Conservation (phyloP, 2,797 vertebrate species). For the Melanotaenia boesemani region DNA sequence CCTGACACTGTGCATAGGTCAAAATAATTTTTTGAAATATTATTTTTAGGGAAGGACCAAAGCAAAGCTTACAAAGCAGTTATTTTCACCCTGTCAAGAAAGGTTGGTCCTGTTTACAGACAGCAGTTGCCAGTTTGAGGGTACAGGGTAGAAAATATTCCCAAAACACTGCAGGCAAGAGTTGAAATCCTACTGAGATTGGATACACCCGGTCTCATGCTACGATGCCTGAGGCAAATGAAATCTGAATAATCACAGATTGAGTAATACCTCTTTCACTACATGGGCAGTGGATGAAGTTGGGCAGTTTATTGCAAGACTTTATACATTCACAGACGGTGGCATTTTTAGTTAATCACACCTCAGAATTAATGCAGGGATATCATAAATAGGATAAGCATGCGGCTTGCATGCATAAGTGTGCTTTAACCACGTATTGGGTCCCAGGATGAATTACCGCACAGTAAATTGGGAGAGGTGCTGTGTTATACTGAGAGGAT, state of each 20-base stretch:
- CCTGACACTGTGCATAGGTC: conserved; percentile 62
- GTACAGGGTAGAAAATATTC: conserved; percentile 45
- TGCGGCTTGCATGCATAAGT: conserved; percentile 59
- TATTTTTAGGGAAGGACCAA: conserved; percentile 54
- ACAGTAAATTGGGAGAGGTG: conserved; percentile 59
- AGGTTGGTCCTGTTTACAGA: conserved; percentile 67
- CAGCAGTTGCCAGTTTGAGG: conserved; percentile 55
- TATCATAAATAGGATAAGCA: conserved; percentile 66
- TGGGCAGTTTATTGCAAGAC: conserved; percentile 61
- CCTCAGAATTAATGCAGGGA: conserved; percentile 57
- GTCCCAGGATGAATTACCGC: conserved; percentile 55
- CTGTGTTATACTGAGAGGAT: conserved; percentile 60
- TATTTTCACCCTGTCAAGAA: conserved; percentile 59
- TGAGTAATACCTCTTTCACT: conserved; percentile 59
- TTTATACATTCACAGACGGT: conserved; percentile 47
- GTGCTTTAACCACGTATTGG: conserved; percentile 60
- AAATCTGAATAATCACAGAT: conserved; percentile 64
- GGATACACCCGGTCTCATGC: conserved; percentile 40
- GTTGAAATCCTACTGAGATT: conserved; percentile 49
- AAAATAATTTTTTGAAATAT: conserved; percentile 62
- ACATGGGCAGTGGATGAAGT: conserved; percentile 53
- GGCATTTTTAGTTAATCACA: conserved; percentile 68
- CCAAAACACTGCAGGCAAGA: conserved; percentile 50
- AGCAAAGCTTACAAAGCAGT: conserved; percentile 51
- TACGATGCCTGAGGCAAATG: conserved; percentile 53